phyloP scores from a whole-genome alignment of 2,888 invertebrate genomes.

The Gortyna flavago region DNA sequence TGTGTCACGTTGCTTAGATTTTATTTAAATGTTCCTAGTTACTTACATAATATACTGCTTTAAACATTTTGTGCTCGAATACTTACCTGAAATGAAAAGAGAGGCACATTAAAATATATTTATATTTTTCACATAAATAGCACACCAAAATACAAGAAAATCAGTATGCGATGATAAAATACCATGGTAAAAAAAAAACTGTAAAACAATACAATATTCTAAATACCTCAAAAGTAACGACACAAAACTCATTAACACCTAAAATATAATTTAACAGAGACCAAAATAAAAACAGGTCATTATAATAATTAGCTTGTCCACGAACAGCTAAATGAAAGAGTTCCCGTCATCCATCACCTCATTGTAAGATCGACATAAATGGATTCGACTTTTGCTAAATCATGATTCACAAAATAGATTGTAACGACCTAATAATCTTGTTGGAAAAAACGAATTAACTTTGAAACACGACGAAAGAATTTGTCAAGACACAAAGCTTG shows the following conservation, averaged over 20 bases:
- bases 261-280: conserved; percentile 18
- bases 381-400: conserved; percentile 54
- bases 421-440: conserved; percentile 58
- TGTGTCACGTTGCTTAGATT: neutral
- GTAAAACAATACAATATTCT: neutral
- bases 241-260: conserved; percentile 6
- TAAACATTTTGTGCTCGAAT: neutral
- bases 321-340: conserved; percentile 54
- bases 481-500: conserved; percentile 59
- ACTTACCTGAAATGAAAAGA: conserved; percentile 71
- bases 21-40: neutral
- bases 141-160: neutral
- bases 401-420: conserved; percentile 57
- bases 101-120: neutral
- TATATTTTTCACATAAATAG: neutral
- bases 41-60: conserved; percentile 20
- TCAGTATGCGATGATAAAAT: neutral
- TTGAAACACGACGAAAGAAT: conserved; percentile 50
- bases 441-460: conserved; percentile 59
- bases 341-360: conserved; percentile 55
- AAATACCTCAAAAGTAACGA: neutral
- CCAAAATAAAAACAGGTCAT: conserved; percentile 39
- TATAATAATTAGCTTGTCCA: conserved; percentile 59
- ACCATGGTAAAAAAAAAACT: no score
- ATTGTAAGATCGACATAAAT: conserved; percentile 58